phyloP scores from a whole-genome alignment of 92 coral and sea anemone species.

The Palythoa caribaeorum region DNA sequence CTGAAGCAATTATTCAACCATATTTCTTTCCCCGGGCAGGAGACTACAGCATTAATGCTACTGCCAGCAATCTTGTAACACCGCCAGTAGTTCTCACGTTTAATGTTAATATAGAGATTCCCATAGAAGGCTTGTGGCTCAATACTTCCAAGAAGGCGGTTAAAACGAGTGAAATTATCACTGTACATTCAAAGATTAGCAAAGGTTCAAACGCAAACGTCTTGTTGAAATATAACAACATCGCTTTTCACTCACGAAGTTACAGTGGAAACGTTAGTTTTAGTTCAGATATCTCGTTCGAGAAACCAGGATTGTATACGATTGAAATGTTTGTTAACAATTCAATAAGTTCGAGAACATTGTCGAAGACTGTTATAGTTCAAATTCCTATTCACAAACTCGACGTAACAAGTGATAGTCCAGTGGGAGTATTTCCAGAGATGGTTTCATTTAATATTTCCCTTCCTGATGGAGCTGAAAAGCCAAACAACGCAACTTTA shows the following conservation, averaged over 20 bases:
- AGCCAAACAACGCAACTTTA: conserved; percentile 24
- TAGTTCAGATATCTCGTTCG: neutral
- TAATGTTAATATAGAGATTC: neutral
- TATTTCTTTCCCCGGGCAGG: neutral
- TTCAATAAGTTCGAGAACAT: neutral
- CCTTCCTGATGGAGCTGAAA: neutral
- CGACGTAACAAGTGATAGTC: conserved; percentile 10
- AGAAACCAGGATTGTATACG: neutral
- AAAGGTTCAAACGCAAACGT: conserved; percentile 30
- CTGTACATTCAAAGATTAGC: neutral
- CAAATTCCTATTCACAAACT: neutral
- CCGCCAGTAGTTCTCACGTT: neutral
- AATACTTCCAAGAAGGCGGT: neutral
- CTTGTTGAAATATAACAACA: neutral
- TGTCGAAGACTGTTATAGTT: conserved; percentile 9
- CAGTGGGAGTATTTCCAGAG: conserved; percentile 13
- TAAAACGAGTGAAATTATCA: neutral
- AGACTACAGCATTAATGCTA: conserved; percentile 1
- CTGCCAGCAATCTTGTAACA: conserved; percentile 19
- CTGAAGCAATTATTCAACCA: conserved; percentile 15
- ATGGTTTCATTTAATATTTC: conserved; percentile 7
- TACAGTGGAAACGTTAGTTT: neutral
- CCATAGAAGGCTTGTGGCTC: neutral
- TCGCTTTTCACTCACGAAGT: neutral
- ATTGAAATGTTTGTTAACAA: conserved; percentile 12